Base-by-base conservation (phyloP, 2,113 vertebrate species). In the Psilopsiagon aymara region DNA sequence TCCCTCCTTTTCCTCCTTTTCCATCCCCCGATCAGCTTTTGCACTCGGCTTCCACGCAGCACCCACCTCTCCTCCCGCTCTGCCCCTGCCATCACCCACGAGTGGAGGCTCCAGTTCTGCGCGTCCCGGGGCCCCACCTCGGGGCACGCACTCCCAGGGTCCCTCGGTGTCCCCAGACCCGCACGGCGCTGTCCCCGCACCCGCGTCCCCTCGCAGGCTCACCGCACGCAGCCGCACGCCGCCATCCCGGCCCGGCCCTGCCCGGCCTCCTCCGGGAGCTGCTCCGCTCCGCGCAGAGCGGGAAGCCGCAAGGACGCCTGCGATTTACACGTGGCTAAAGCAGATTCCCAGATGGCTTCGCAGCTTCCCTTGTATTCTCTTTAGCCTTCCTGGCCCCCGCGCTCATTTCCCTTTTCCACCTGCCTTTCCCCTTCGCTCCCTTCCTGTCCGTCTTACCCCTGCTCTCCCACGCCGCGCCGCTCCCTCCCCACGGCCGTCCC, bases 271-370 rank as follows among this genome's bases (percentile, higher is more conserved):
- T 52, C 78, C 2, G 6, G 39, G 74, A 1, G 28, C 70, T 0
- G 51, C 63, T 25, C 3, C 21, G 31, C 70, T 91, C 85, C 88
- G 92, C 7, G 3, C 43, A 0, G 43, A 13, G 27, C 3, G 77
- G 63, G 66, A 79, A 80, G 83, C 90, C 10, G 4, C 76, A 63
- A 16, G 85, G 80, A 81, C 49, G 47, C 5, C 11, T 3, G 57
- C 7, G 8, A 77, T 13, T 53, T 29, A 59, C 92, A 84, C 28
- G 19, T 78, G 88, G 80, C 92, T 79, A 86, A 87, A 96, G 88
- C 91, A 94, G 92, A 96, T 96, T 96, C 96, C 96, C 94, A 96
- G 91, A 95, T 96, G 96, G 95, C 95, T 92, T 92, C 95, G 2
- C 11, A 93, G 96, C 62, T 97, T 96, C 92, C 95, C 92, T 66